A percentile compares a stretch with the other conserved stretches of the same genome.
Conservation (phyloP, 2,888 invertebrate species). For the Rotaria magnacalcarata region DNA sequence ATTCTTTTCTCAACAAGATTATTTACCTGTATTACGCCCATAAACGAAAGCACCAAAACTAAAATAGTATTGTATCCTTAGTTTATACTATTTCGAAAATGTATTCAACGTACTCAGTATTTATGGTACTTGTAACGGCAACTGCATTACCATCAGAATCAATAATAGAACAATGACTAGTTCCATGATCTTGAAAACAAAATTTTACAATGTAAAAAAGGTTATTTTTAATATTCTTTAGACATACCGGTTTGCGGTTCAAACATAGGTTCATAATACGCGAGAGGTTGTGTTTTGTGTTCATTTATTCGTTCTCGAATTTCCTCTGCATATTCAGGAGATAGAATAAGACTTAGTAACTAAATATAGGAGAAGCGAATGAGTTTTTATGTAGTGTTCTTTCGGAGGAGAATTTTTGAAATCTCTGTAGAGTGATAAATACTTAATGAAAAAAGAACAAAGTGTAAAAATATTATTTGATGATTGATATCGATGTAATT, state of each 20-base stretch:
- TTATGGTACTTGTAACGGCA: constrained; percentile 55
- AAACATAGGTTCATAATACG: constrained; percentile 12
- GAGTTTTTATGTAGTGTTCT: too few species aligned
- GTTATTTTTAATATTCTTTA: background rate
- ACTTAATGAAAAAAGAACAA: too few species aligned
- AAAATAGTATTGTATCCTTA: constrained; percentile 43
- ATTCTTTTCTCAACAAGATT: background rate
- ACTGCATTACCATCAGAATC: constrained; percentile 56
- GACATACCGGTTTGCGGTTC: constrained; percentile 9
- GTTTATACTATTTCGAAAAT: background rate
- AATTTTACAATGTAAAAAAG: background rate
- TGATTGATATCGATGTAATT: too few species aligned
- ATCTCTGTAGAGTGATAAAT: too few species aligned
- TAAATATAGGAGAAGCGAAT: background rate
- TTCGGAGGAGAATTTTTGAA: too few species aligned
- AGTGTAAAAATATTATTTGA: too few species aligned
- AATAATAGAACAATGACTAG: constrained; percentile 54
- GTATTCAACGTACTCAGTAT: constrained; percentile 51
- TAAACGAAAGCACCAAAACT: constrained; percentile 74
- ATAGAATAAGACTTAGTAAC: background rate
- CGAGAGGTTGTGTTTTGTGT: background rate
- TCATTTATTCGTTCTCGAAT: constrained; percentile 15
- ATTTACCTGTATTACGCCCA: constrained; percentile 62
- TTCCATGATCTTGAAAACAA: constrained; percentile 49
- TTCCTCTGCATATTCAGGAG: constrained; percentile 30